Percentiles rank a stretch among this genome's conserved stretches.
Conservation (phyloP, 1,140 invertebrate genomes). For the Ladona fulva region DNA sequence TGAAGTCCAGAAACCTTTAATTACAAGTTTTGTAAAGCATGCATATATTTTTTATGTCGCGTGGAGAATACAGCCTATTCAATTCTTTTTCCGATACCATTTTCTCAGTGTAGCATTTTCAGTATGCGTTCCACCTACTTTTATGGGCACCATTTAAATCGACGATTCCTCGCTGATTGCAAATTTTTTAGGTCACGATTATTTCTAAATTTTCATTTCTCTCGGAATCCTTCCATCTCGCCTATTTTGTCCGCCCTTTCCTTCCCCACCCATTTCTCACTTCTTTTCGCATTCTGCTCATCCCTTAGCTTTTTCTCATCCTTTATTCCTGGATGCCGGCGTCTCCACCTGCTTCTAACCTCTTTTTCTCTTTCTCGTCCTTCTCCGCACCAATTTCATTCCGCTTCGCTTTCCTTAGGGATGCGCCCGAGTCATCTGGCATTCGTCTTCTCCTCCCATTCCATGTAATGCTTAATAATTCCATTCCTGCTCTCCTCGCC, state of each 20-base stretch:
- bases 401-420: background rate
- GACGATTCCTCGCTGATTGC: no score
- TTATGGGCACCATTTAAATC: no score
- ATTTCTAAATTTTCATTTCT: no score
- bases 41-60: no score
- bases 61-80: no score
- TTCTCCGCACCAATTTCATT: background rate
- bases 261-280: background rate
- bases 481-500: background rate
- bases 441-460: background rate
- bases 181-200: no score
- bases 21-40: no score
- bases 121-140: no score
- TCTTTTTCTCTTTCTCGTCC: background rate
- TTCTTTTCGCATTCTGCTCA: background rate
- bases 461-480: conserved; percentile 2
- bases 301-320: background rate
- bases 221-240: background rate
- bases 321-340: background rate
- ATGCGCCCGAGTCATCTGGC: conserved; percentile 1
- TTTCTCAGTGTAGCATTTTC: no score
- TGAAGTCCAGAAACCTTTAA: no score
- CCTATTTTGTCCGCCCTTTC: background rate
- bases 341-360: background rate
- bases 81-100: no score